phyloP scores from a whole-genome alignment of 2,888 invertebrate genomes.

The Ashinkailepas kermadecensis region DNA sequence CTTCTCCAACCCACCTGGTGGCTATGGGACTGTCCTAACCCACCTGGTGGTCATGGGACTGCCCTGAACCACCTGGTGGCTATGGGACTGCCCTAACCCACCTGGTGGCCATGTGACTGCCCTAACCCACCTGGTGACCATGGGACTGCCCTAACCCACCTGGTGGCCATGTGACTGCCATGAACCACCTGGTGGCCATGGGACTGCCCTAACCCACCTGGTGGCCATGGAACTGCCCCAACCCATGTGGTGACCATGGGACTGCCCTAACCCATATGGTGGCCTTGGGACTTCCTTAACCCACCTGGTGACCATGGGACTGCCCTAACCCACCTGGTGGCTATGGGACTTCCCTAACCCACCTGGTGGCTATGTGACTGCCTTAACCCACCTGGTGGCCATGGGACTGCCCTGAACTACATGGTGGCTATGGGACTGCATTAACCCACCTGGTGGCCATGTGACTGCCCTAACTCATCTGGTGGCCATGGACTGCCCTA shows the following conservation, averaged over 20 bases:
- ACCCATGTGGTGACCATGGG: neutral
- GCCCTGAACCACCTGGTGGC: too few relatives aligned
- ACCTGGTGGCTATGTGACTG: neutral
- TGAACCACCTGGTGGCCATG: neutral
- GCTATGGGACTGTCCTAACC: neutral
- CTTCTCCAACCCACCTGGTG: neutral
- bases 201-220: neutral
- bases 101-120: neutral
- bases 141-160: neutral
- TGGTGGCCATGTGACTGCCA: neutral
- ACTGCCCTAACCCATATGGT: too few relatives aligned
- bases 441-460: neutral
- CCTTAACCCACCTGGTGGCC: neutral
- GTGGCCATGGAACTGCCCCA: neutral
- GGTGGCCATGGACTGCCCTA: neutral
- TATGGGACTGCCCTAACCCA: too few relatives aligned
- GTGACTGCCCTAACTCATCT: neutral
- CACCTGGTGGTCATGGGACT: too few relatives aligned
- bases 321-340: neutral
- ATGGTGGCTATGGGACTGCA: neutral
- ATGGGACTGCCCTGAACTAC: neutral
- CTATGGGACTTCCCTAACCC: too few relatives aligned
- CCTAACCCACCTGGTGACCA: neutral
- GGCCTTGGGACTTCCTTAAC: too few relatives aligned
- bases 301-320: too few relatives aligned